Percentiles rank a stretch among this genome's conserved stretches.
These are phyloP conservation scores for Amblyraja radiata DNA, from an alignment of 2,797 vertebrate species.

Conservation along the genomic window DNA sequence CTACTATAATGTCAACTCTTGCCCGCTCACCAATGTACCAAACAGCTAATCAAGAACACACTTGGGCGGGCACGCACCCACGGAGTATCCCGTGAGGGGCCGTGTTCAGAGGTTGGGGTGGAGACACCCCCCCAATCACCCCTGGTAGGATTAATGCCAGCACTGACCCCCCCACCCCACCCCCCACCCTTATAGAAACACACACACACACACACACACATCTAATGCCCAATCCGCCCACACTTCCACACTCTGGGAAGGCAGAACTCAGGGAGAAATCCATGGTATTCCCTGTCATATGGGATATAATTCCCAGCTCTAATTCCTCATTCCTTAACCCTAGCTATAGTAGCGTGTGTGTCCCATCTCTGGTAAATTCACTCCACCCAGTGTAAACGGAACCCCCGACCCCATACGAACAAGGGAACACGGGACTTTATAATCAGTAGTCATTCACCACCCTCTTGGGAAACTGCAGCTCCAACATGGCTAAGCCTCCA, in stretches of 20 bases:
- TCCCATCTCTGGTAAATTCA: not conserved
- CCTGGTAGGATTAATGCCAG: not conserved
- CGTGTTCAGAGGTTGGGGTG: no score
- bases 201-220: no score
- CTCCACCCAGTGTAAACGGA: not conserved
- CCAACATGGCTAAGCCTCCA: not conserved
- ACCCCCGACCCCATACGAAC: no score
- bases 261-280: not conserved
- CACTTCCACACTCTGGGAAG: not conserved
- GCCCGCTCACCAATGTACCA: no score
- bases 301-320: not conserved
- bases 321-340: not conserved
- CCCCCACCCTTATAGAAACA: no score
- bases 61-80: no score
- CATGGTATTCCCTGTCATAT: not conserved
- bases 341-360: not conserved
- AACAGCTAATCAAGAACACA: no score
- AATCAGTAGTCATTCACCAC: constrained; percentile 8
- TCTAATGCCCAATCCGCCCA: not conserved
- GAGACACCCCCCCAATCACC: not conserved
- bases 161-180: no score
- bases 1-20: no score
- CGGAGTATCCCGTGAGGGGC: not conserved
- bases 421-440: not conserved
- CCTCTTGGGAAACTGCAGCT: no score